A percentile compares a stretch with the other conserved stretches of the same genome.
Conservation (phyloP, 2,113 vertebrate genomes). For the Hippocampus comes region DNA sequence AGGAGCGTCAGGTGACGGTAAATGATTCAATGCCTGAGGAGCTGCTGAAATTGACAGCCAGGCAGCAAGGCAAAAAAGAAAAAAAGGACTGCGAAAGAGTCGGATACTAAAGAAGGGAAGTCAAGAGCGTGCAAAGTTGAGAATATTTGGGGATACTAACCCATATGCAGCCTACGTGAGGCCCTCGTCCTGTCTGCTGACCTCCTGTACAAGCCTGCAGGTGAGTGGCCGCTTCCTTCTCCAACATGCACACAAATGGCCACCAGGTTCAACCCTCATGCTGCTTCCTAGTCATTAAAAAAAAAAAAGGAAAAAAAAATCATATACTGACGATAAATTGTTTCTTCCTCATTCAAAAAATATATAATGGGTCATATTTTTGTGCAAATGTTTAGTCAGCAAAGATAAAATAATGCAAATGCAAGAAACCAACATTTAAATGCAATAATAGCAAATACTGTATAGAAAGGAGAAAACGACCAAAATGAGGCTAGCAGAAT, state of each 20-base stretch:
- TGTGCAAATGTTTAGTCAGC: no score
- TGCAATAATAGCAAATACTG: no score
- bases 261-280: not conserved
- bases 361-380: no score
- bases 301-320: no score
- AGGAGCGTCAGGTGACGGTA: slow-evolving; percentile 60
- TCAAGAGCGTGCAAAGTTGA: not conserved
- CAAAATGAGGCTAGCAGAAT: no score
- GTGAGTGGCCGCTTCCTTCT: not conserved
- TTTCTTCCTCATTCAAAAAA: no score
- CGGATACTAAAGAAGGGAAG: slow-evolving; percentile 20
- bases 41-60: slow-evolving; percentile 55
- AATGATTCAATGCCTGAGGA: slow-evolving; percentile 66
- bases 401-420: no score
- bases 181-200: not conserved
- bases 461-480: no score
- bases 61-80: slow-evolving; percentile 30
- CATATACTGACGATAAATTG: no score
- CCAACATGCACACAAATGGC: no score
- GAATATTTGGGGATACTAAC: not conserved
- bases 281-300: no score
- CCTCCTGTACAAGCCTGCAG: not conserved
- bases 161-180: not conserved
- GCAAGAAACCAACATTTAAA: not conserved
- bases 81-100: slow-evolving; percentile 19